Evolutionary conservation across 2,113 vertebrate species (phyloP).

Genomic region (Hemiprocne comata): DNA sequence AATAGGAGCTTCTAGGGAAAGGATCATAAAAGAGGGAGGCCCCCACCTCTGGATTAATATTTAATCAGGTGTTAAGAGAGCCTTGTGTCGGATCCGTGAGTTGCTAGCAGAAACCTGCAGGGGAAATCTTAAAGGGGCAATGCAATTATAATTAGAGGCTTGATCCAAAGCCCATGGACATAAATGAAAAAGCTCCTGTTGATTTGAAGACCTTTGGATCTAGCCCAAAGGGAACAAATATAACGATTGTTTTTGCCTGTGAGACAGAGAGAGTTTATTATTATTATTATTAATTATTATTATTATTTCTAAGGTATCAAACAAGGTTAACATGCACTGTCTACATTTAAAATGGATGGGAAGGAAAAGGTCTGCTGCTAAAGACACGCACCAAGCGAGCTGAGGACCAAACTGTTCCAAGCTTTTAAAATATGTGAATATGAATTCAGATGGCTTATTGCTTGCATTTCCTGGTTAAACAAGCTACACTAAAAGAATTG

Average conservation of each 20-base stretch:
- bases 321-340: background rate
- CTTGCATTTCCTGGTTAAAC: background rate
- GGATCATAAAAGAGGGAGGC: slow-evolving; percentile 64
- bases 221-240: slow-evolving; percentile 7
- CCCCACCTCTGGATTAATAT: slow-evolving; percentile 70
- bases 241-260: slow-evolving; percentile 27
- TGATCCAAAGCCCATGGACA: background rate
- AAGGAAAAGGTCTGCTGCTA: background rate
- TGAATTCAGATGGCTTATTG: background rate
- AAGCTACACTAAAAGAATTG: background rate
- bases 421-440: background rate
- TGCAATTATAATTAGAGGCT: slow-evolving; percentile 44
- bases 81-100: slow-evolving; percentile 45
- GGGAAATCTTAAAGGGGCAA: slow-evolving; percentile 68
- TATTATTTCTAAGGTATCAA: background rate
- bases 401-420: background rate
- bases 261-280: background rate
- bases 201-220: slow-evolving; percentile 40
- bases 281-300: background rate
- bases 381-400: background rate
- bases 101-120: slow-evolving; percentile 59
- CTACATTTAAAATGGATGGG: background rate
- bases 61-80: slow-evolving; percentile 73
- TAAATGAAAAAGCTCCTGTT: slow-evolving; percentile 37
- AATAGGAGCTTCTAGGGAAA: slow-evolving; percentile 71